Base-by-base conservation (phyloP, 2,888 invertebrate species). In the Aplocera efformata region DNA sequence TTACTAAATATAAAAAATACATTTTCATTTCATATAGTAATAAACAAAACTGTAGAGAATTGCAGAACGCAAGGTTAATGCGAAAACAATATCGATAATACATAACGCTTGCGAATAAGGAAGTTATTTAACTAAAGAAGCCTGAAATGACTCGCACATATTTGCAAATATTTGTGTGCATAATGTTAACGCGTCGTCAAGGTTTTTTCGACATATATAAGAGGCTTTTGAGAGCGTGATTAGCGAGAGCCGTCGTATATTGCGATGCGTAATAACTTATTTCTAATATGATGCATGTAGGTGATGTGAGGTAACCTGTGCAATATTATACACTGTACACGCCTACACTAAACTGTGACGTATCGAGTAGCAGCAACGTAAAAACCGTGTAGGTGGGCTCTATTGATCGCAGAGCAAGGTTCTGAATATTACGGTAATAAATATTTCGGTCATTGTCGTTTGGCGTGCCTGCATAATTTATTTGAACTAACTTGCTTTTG, bases 211-310 rank as follows among this genome's bases (percentile, higher is more conserved):
- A 69, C 65, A 67, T 52, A 53, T 57, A 59, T 51, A 50, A 50
- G 48, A 36, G 46, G 44, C 13, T 52, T 53, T 51, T 44, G 31
- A 53, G 59, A 63, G 55, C 52, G 58, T 63, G 71, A 78, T 76
- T 77, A 77, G 67, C 72, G 68, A 70, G 64, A 67, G 66, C 13
- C 5, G 11, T 11, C 53, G 59, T 58, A 68, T 65, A 63, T 67
- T 61, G 64, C 55, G 56, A 62, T 62, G 64, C 1, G 6, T 38
- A 44, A 32, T 33, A 30, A 38, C 27, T 7, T 20, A 22, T 17
- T 29, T 3, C 10, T 13, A 21, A 26, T 30, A 24, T 8, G 8
- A 13, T 29, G 3, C 9, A 22, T 24, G 29, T 30, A 23, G 10
- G 10, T 22, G 29, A 28, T 62, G 59, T 58, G 56, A 57, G 60